Conservation (phyloP, 1,140 invertebrate genomes). For the Subanguina moxae region DNA sequence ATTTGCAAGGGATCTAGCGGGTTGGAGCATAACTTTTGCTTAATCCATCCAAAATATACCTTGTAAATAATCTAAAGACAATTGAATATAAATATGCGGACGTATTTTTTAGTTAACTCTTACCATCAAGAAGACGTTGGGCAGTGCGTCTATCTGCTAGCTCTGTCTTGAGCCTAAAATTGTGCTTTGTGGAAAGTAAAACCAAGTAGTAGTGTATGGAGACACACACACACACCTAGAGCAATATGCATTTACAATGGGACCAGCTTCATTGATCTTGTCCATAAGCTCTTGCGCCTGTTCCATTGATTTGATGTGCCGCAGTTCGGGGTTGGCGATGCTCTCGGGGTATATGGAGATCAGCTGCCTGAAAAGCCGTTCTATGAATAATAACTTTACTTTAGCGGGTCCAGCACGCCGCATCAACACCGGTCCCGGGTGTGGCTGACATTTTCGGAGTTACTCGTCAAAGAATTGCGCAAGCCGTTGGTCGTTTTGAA, state of each 20-base stretch:
- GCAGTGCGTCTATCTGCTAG: slow-evolving; percentile 25
- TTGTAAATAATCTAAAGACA: too few species aligned
- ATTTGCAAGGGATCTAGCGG: too few species aligned
- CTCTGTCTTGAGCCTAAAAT: slow-evolving; percentile 18
- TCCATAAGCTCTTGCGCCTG: slow-evolving; percentile 31
- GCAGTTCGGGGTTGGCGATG: slow-evolving; percentile 45
- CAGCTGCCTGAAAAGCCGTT: slow-evolving; percentile 28
- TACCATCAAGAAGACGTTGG: slow-evolving; percentile 18
- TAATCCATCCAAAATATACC: too few species aligned
- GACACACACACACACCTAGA: slow-evolving; percentile 12
- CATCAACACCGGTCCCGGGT: too few species aligned
- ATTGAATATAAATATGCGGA: too few species aligned
- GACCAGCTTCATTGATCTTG: slow-evolving; percentile 30
- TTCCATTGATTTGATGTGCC: slow-evolving; percentile 25
- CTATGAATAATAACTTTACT: neutral
- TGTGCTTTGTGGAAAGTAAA: neutral
- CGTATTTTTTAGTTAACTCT: too few species aligned
- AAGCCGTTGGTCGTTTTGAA: too few species aligned
- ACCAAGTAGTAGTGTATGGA: slow-evolving; percentile 1
- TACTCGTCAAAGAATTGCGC: too few species aligned
- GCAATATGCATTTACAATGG: slow-evolving; percentile 17
- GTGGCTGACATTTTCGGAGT: too few species aligned
- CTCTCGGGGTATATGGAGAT: slow-evolving; percentile 41
- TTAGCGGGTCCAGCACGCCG: neutral
- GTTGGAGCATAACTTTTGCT: too few species aligned